Base-by-base conservation (phyloP, 1,140 invertebrate genomes). In the Matsumurasca onukii region DNA sequence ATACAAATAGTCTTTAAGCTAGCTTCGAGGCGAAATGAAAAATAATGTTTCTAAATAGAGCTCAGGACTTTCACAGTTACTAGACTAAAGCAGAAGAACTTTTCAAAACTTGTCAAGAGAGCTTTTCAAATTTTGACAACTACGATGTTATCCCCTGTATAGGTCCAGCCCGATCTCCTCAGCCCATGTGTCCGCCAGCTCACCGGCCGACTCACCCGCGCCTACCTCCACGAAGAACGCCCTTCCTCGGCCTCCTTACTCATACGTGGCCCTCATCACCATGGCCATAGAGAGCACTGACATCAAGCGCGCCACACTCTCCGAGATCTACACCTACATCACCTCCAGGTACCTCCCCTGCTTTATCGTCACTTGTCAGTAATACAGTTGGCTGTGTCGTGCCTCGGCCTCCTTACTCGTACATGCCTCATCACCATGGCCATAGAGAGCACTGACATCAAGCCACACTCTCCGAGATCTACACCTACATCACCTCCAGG, bases 381-480 rank as follows among this genome's bases (percentile, higher is more conserved):
- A n/a, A n/a, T n/a, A n/a, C n/a, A n/a, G n/a, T n/a, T n/a, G n/a
- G n/a, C n/a, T n/a, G n/a, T n/a, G n/a, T n/a, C 1, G 49, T 48
- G 2, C 34, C 34, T 17, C 48, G 75, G 62, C 74, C 75, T 0
- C 74, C 75, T 24, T 76, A 73, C 61, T 76, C 75, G 1, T 76
- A 76, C 66, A 75, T 76, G 2, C 12, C 65, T 76, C 1, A 76
- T 76, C 27, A 66, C 75, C 0, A 76, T 77, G 75, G 76, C 76
- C 17, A 77, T 77, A 31, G 63, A 77, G 59, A 61, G 65, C 29
- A 69, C 68, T 64, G 79, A 85, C 0, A 83, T 88, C 17, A 92
- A 95, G 76, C 83, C 0, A 98, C 96, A 0, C 83, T 99, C n/a
- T 93, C 90, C 71, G 95, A 97, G 77, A 98, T 99, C 68, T 98